phyloP scores from a whole-genome alignment of 2,113 vertebrate genomes.

The Paraplagusia blochii region DNA sequence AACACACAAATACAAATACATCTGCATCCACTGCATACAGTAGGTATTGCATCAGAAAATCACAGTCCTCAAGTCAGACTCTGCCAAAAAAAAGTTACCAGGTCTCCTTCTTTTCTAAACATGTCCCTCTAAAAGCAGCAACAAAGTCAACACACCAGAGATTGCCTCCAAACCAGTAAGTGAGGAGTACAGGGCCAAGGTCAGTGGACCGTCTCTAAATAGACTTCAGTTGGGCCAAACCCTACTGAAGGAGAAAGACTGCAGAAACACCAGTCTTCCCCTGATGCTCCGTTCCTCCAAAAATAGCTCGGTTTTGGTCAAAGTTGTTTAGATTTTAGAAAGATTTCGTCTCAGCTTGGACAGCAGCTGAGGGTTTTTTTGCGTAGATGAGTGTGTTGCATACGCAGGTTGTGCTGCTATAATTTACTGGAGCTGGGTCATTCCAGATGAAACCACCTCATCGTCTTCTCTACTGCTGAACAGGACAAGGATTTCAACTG shows the following conservation, averaged over 20 bases:
- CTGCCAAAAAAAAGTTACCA: slow-evolving; percentile 73
- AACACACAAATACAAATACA: background rate
- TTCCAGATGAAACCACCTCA: slow-evolving; percentile 47
- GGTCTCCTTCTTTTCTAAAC: slow-evolving; percentile 71
- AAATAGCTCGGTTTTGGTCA: slow-evolving; percentile 53
- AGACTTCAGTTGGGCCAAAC: slow-evolving; percentile 60
- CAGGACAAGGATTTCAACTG: background rate
- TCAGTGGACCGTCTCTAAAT: slow-evolving; percentile 61
- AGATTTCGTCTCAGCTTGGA: slow-evolving; percentile 44
- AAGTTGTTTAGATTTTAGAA: slow-evolving; percentile 56
- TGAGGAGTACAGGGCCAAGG: slow-evolving; percentile 59
- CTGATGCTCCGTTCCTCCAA: slow-evolving; percentile 48
- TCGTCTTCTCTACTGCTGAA: background rate
- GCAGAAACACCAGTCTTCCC: slow-evolving; percentile 37
- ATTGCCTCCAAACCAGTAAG: slow-evolving; percentile 66
- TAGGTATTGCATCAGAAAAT: slow-evolving; percentile 69
- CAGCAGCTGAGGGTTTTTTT: slow-evolving; percentile 52
- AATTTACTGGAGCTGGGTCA: slow-evolving; percentile 44
- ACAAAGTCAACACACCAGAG: slow-evolving; percentile 65
- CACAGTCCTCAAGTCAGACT: slow-evolving; percentile 43
- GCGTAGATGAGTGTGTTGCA: slow-evolving; percentile 35
- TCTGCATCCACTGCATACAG: background rate
- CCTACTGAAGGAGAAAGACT: slow-evolving; percentile 36
- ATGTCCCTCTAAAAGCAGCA: slow-evolving; percentile 70
- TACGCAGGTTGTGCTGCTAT: slow-evolving; percentile 42